These are phyloP conservation scores for Exephanes ischioxanthus DNA, from an alignment of 2,888 invertebrate species.

Conservation along the genomic window DNA sequence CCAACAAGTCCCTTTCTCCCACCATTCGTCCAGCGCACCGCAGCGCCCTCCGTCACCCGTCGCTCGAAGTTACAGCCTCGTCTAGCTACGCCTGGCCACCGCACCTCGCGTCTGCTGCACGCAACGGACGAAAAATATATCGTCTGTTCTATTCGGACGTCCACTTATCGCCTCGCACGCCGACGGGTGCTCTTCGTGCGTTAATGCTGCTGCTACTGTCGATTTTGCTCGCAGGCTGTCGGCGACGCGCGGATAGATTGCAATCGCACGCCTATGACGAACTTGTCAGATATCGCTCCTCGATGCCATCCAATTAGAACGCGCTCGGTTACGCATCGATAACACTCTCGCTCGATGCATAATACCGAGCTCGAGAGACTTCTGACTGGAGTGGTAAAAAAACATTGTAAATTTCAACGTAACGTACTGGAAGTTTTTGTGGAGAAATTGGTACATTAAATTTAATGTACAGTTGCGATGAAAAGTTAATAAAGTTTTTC, in stretches of 20 bases:
- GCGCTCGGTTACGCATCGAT: background rate
- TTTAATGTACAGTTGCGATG: no score
- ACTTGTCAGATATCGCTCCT: slow-evolving; percentile 23
- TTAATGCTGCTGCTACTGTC: background rate
- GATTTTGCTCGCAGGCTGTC: slow-evolving; percentile 5
- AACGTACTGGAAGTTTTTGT: no score
- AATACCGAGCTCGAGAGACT: background rate
- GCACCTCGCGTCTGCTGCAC: background rate
- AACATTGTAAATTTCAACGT: no score
- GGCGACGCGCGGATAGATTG: background rate
- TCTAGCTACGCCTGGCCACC: background rate
- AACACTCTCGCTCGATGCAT: background rate
- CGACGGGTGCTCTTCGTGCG: slow-evolving; percentile 1
- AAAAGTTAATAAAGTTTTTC: no score
- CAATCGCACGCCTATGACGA: slow-evolving; percentile 40
- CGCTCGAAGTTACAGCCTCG: background rate
- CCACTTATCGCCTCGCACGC: slow-evolving; percentile 37
- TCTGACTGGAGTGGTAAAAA: no score
- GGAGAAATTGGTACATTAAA: no score
- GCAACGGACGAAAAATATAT: background rate
- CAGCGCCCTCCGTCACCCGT: background rate
- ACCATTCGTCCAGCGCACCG: background rate
- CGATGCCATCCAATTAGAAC: slow-evolving; percentile 33
- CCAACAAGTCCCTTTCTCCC: slow-evolving; percentile 54
- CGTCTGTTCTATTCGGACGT: slow-evolving; percentile 14